phyloP scores from a whole-genome alignment of 2,888 invertebrate genomes.

The Ypsolopha scabrella region DNA sequence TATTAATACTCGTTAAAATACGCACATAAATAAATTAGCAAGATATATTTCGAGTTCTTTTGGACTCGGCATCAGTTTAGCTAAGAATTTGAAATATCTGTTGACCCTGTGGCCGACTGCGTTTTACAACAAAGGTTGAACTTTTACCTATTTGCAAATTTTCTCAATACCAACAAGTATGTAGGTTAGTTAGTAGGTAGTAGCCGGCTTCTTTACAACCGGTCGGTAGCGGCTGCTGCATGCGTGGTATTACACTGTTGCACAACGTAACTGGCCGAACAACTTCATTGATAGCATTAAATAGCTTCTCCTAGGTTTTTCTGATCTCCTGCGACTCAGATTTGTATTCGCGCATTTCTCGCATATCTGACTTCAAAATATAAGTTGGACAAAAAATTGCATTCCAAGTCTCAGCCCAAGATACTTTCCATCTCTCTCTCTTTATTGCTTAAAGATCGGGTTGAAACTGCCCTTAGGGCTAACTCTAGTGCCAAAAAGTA shows the following conservation, averaged over 20 bases:
- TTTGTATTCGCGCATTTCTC: conserved; percentile 2
- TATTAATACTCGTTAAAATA: too few relatives aligned
- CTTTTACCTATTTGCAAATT: too few relatives aligned
- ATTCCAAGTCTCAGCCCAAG: too few relatives aligned
- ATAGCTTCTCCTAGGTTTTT: conserved; percentile 15
- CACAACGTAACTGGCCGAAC: conserved; percentile 26
- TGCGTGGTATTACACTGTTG: conserved; percentile 27
- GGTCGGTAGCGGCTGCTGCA: background rate
- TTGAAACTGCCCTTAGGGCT: background rate
- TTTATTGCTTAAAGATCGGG: background rate
- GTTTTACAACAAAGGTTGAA: too few relatives aligned
- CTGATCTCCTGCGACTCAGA: conserved; percentile 25
- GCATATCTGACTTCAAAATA: background rate
- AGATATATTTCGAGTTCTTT: too few relatives aligned
- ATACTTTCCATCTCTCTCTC: background rate
- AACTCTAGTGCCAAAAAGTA: background rate
- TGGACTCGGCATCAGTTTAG: too few relatives aligned
- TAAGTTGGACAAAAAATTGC: too few relatives aligned
- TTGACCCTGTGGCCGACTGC: too few relatives aligned
- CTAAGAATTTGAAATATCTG: too few relatives aligned
- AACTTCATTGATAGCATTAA: conserved; percentile 15
- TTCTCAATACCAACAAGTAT: background rate
- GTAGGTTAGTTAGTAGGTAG: background rate
- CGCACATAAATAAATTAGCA: too few relatives aligned
- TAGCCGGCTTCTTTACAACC: background rate